Conservation (phyloP, 2,797 vertebrate species). For the Taeniopygia guttata region DNA sequence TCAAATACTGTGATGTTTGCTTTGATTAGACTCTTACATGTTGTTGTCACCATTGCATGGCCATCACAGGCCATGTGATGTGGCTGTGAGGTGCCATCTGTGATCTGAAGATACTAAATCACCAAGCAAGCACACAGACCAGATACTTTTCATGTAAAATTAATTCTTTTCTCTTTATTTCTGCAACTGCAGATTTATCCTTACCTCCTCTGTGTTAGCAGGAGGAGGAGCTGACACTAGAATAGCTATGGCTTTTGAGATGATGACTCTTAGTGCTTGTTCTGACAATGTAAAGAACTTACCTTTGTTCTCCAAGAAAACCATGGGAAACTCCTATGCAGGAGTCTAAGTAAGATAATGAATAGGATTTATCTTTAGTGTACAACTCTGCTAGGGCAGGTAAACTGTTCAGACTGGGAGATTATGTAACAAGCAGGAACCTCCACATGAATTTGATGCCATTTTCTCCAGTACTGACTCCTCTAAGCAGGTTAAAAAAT, state of each 20-base stretch:
- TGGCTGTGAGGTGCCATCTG: neutral
- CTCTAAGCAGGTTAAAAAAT: constrained; percentile 41
- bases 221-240: neutral
- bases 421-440: neutral
- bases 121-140: neutral
- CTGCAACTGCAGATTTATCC: neutral
- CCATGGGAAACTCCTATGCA: neutral
- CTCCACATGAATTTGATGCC: neutral
- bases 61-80: neutral
- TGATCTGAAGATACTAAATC: neutral
- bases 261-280: neutral
- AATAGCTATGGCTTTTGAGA: neutral
- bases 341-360: neutral
- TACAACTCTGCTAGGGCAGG: neutral
- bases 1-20: neutral
- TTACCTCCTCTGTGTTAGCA: neutral
- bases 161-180: neutral
- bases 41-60: neutral
- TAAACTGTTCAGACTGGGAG: neutral
- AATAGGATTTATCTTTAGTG: neutral
- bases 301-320: neutral
- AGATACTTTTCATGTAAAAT: constrained; percentile 2
- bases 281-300: neutral
- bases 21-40: neutral
- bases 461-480: constrained; percentile 9